Evolutionary conservation across 2,888 invertebrate genomes (phyloP), one percentile per base, ranked within the genome.

Genomic region (Chymomyza caudatula): DNA sequence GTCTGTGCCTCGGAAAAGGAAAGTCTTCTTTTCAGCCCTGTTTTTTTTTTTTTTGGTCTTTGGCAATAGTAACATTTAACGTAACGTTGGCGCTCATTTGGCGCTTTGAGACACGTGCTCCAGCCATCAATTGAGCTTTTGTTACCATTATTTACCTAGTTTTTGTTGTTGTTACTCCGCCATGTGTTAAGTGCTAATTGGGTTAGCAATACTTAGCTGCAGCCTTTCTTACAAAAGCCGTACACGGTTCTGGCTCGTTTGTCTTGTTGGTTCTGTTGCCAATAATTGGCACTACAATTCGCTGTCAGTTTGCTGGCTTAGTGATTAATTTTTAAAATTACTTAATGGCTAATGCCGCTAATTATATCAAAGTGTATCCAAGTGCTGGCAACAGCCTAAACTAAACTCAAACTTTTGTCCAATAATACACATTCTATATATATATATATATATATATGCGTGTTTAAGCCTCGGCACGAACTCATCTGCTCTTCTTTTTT

Each of bases 181-280:
- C 74, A 81, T 77, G 86, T 86, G 85, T 72, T 72, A 82, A 85
- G 82, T 82, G 85, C 82, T 82, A 82, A 82, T 86, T 82, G 82
- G 86, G 85, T 85, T 78, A 78, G 73, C 66, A 71, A 63, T 68
- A 61, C 43, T 43, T 15, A 55, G 52, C 53, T 58, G 60, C 55
- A 44, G 52, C 44, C 44, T 11, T 54, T 54, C 13, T 1, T 25
- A 22, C 49, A 22, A 2, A 13, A 37, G 6, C 17, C 53, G 13
- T 15, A 47, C 42, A 37, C 15, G 43, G 2, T 49, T 47, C 20
- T n/a, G n/a, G n/a, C 62, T 49, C 20, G 25, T 37, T 43, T 60
- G 63, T 64, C 44, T 64, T 63, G 58, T 43, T 43, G 37, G 54
- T 52, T 47, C 63, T 62, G 67, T 71, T 60, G 64, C 65, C 77